These are phyloP conservation scores for Equus quagga DNA, from an alignment of 2,113 vertebrate genomes.

Conservation along the genomic window DNA sequence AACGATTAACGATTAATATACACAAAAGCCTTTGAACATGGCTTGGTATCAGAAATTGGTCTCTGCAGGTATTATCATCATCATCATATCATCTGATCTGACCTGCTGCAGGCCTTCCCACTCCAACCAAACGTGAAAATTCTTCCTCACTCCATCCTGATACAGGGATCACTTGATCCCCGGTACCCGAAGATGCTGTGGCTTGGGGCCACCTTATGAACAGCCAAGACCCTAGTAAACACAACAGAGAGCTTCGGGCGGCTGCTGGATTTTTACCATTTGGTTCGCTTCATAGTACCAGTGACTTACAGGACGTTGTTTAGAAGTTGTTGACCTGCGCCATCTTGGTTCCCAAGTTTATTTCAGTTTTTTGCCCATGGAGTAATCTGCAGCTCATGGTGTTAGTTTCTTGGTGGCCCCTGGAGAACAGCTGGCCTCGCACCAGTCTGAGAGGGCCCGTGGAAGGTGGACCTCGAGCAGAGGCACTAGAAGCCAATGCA, in stretches of 20 bases:
- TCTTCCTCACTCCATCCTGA: background rate
- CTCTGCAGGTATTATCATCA: background rate
- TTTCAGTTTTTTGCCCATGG: background rate
- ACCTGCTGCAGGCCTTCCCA: background rate
- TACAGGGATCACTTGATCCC: background rate
- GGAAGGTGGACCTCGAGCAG: background rate
- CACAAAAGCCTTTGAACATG: background rate
- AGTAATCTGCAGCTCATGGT: background rate
- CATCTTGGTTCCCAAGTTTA: background rate
- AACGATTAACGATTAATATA: background rate
- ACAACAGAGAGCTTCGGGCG: background rate
- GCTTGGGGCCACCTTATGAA: accelerated
- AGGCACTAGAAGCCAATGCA: background rate
- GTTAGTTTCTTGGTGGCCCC: background rate
- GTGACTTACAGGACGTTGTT: background rate
- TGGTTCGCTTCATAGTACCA: background rate
- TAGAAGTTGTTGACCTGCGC: background rate
- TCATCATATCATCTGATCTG: too few relatives aligned
- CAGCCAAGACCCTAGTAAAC: too few relatives aligned
- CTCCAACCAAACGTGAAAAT: background rate
- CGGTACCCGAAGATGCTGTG: background rate
- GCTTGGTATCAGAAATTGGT: background rate
- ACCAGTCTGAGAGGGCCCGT: background rate
- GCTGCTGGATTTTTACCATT: background rate
- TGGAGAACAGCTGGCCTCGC: background rate